Base-by-base conservation (phyloP, 2,797 vertebrate species). In the Sciurus vulgaris region DNA sequence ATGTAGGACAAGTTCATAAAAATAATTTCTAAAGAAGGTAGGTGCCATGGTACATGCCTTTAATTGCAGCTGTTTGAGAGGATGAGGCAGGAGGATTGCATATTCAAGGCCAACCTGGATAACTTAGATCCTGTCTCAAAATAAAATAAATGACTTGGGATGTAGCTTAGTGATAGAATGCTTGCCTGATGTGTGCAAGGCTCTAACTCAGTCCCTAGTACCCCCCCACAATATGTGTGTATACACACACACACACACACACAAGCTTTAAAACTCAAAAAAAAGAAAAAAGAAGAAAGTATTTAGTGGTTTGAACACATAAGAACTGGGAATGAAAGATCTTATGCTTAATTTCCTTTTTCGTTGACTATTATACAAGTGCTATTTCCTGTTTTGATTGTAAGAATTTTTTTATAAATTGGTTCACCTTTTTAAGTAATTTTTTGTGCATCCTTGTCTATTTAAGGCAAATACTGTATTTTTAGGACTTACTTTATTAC, bases 401-500 rank as follows among this genome's bases (percentile, higher is more conserved):
- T 41, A 51, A 86, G n/a, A 79, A 76, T 92, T 94, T 7, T 74
- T 85, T 73, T 87, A 89, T 85, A 54, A 86, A 78, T 63, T n/a
- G 1, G 49, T 95, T 26, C 35, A 94, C 72, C 63, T 92, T 85
- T 85, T 93, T 84, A 47, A 95, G 26, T 72, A 78, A 22, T 51
- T 59, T 73, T 92, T 92, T 20, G 2, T 74, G 38, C 22, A 65
- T 67, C 7, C 35, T 72, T 22, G 28, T 49, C 28, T 59, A 76
- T 83, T 81, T 91, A 94, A 95, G 88, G 18, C 77, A 84, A 54
- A 95, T 59, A 86, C 14, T 89, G 0, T 77, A 81, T 72, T 86
- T 95, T 94, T 76, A 86, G 72, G 28, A 6, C 67, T 91, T 47
- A 56, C 38, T 76, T 95, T 73, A 79, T 83, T 61, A 70, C 86